A percentile compares a stretch with the other conserved stretches of the same genome.
Conservation (phyloP, 1,140 invertebrate genomes). For the Megathymus violae region DNA sequence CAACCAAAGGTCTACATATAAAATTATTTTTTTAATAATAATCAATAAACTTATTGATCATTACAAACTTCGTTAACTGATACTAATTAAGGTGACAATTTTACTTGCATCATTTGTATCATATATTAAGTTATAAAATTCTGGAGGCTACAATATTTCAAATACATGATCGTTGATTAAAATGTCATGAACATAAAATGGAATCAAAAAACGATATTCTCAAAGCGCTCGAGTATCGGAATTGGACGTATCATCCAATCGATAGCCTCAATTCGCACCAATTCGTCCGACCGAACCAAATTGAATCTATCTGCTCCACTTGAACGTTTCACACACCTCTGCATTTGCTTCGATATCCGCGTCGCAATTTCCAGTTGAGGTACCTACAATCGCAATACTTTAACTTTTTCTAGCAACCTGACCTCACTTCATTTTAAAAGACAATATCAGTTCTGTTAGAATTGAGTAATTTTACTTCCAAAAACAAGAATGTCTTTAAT, state of each 20-base stretch:
- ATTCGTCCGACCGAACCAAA: slow-evolving; percentile 36
- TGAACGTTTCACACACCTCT: slow-evolving; percentile 32
- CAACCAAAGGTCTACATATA: too few relatives aligned
- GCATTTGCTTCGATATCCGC: slow-evolving; percentile 19
- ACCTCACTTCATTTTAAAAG: too few relatives aligned
- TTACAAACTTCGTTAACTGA: too few relatives aligned
- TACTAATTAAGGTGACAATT: too few relatives aligned
- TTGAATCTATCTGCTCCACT: slow-evolving; percentile 32
- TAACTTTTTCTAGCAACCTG: background rate
- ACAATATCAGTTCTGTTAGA: too few relatives aligned
- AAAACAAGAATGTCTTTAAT: too few relatives aligned
- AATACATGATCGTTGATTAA: background rate
- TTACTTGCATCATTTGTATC: too few relatives aligned
- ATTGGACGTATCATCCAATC: slow-evolving; percentile 10
- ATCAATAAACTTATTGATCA: too few relatives aligned
- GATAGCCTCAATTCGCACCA: slow-evolving; percentile 31
- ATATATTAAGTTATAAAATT: too few relatives aligned
- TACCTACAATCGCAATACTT: slow-evolving; percentile 35
- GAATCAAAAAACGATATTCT: slow-evolving; percentile 2
- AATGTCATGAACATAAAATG: slow-evolving; percentile 7
- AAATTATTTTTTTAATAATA: too few relatives aligned
- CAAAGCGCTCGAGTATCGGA: background rate
- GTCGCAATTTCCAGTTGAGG: slow-evolving; percentile 32
- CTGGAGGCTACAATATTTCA: too few relatives aligned
- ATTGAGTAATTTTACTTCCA: too few relatives aligned